Base-by-base conservation (phyloP, 2,888 invertebrate species). In the Hemicrepidius hirtus region DNA sequence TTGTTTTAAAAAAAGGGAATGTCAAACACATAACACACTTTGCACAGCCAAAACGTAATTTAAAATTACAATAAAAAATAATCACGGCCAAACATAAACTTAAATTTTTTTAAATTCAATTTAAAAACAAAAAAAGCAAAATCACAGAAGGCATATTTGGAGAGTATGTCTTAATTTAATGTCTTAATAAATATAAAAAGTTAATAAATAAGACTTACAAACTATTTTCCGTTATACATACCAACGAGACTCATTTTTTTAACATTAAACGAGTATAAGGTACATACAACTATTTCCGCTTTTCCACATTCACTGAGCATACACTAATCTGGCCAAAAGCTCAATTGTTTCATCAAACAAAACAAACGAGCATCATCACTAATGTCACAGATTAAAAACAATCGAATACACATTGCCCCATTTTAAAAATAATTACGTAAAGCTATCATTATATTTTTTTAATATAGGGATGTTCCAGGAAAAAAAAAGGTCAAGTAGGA, bases 11-110 rank as follows among this genome's bases (percentile, higher is more conserved):
- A n/a, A n/a, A 55, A 64, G 28, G 70, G 70, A 70, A 70, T 70
- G 70, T 70, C 40, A 55, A 49, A 66, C 55, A 66, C 55, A 37
- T 68, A 68, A 70, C 70, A 70, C 70, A 64, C 37, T 59, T 64
- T 49, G 64, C 70, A 70, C 70, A 70, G 70, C 70, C 70, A 70
- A 64, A 70, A 64, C 50, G 44, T 50, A 63, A 70, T 65, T 64
- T 57, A 70, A 70, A 65, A 63, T 62, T 68, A 66, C 44, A 53
- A 41, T 20, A 59, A 59, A 59, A 59, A 53, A 57, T 53, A 55
- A 69, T 69, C 68, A 69, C 63, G 40, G 28, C 40, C 44, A 55
- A 69, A 62, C 32, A 53, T 10, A 49, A 28, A 46, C 21, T 28
- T 46, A 32, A 49, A 35, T 35, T 13, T 13, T 55, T 57, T 57